phyloP scores from a whole-genome alignment of 2,797 vertebrate species.

The Rhinatrema bivittatum region DNA sequence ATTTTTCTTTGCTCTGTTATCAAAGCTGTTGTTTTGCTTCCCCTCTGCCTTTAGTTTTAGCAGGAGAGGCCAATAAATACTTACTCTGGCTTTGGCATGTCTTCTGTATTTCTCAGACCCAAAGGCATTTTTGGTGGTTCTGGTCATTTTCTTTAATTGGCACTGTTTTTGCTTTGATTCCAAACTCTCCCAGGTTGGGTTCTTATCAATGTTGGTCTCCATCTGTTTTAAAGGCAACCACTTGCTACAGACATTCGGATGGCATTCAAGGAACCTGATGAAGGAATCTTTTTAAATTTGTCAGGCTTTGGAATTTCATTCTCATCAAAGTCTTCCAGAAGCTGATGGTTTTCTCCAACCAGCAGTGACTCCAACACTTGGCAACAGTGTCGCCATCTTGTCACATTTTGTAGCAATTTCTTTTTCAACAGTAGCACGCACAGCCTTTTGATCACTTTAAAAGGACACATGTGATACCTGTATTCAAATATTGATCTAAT shows the following conservation, averaged over 20 bases:
- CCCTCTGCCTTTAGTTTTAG: constrained; percentile 19
- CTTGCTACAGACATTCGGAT: constrained; percentile 76
- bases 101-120: constrained; percentile 49
- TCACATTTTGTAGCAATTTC: background rate
- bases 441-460: no score
- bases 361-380: constrained; percentile 48
- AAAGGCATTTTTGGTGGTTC: constrained; percentile 69
- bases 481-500: no score
- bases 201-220: constrained; percentile 54
- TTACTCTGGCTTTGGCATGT: constrained; percentile 32
- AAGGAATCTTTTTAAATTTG: constrained; percentile 53
- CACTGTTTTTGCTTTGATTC: constrained; percentile 51
- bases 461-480: no score
- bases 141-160: constrained; percentile 58
- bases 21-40: background rate
- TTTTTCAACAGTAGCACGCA: no score
- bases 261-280: constrained; percentile 65
- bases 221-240: constrained; percentile 68
- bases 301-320: constrained; percentile 53
- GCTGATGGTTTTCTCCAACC: constrained; percentile 67
- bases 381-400: constrained; percentile 61
- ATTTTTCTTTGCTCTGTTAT: constrained; percentile 1
- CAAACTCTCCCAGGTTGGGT: constrained; percentile 57
- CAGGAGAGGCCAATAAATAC: constrained; percentile 27
- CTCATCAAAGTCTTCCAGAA: constrained; percentile 63